phyloP scores from a whole-genome alignment of 1,140 invertebrate species.

The Drosophila dunni region DNA sequence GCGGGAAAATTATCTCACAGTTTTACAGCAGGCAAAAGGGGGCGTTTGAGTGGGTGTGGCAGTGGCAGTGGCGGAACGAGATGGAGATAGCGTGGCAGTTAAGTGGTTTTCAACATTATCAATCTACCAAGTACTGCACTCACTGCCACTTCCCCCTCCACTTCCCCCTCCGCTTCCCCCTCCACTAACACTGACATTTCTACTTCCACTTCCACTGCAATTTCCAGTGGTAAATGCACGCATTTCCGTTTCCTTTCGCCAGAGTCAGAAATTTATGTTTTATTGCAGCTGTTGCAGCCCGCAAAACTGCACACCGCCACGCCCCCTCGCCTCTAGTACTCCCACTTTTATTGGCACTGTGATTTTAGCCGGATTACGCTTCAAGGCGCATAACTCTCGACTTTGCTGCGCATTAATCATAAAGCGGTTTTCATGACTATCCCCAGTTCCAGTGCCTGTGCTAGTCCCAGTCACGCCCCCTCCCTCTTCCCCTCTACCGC shows the following conservation, averaged over 20 bases:
- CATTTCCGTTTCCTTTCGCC: constrained; percentile 52
- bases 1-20: constrained; percentile 37
- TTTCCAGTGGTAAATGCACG: constrained; percentile 45
- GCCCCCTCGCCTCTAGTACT: background rate
- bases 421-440: constrained; percentile 55
- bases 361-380: constrained; percentile 57
- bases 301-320: background rate
- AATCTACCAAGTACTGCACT: constrained; percentile 7
- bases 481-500: background rate
- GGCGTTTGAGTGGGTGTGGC: background rate
- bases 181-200: background rate
- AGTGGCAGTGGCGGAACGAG: constrained; percentile 37
- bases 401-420: constrained; percentile 62
- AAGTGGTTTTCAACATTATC: constrained; percentile 61
- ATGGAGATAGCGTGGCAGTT: constrained; percentile 45
- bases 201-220: background rate
- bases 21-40: background rate
- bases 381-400: constrained; percentile 59
- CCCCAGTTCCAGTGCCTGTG: background rate
- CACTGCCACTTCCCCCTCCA: background rate
- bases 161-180: background rate
- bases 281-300: constrained; percentile 59
- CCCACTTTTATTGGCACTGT: constrained; percentile 56
- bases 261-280: constrained; percentile 56
- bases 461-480: no score